A percentile compares a stretch with the other conserved stretches of the same genome.
These are phyloP conservation scores for Synanthedon andrenaeformis DNA, from an alignment of 2,888 invertebrate species.

Conservation along the genomic window DNA sequence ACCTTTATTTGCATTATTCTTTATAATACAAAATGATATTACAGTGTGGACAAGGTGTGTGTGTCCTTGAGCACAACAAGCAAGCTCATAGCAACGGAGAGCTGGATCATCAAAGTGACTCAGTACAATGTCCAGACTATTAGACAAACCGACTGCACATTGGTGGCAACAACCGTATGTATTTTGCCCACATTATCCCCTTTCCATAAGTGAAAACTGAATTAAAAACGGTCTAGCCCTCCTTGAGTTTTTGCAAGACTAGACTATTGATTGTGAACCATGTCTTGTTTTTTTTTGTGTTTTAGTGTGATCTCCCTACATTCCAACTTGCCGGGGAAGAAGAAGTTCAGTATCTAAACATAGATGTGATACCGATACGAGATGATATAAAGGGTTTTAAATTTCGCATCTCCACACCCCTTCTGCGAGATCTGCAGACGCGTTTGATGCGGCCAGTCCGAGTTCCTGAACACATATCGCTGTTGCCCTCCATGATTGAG, in stretches of 20 bases:
- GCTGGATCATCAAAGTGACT: constrained; percentile 88
- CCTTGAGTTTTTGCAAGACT: too few species aligned
- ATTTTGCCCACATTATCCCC: not conserved
- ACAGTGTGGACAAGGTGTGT: constrained; percentile 79
- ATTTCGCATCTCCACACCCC: constrained; percentile 81
- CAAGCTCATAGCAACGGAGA: constrained; percentile 82
- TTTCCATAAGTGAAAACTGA: too few species aligned
- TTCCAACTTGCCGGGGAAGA: constrained; percentile 78
- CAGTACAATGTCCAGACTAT: constrained; percentile 80
- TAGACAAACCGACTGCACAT: constrained; percentile 82
- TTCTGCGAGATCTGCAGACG: constrained; percentile 78
- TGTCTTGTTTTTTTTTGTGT: too few species aligned
- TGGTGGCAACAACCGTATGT: constrained; percentile 77
- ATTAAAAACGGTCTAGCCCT: too few species aligned
- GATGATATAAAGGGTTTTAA: constrained; percentile 71
- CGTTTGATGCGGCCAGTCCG: constrained; percentile 32
- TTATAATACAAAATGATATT: constrained; percentile 13
- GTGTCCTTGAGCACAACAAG: constrained; percentile 77
- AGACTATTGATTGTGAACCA: too few species aligned
- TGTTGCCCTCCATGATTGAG: constrained; percentile 82
- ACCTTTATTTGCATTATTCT: too few species aligned
- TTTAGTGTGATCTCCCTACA: constrained; percentile 49
- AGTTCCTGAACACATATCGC: constrained; percentile 44
- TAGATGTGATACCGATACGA: constrained; percentile 78
- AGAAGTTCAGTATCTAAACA: constrained; percentile 83